Percentiles rank a stretch among this genome's conserved stretches.
phyloP scores from a whole-genome alignment of 2,113 vertebrate genomes.

The Amazona vittata region DNA sequence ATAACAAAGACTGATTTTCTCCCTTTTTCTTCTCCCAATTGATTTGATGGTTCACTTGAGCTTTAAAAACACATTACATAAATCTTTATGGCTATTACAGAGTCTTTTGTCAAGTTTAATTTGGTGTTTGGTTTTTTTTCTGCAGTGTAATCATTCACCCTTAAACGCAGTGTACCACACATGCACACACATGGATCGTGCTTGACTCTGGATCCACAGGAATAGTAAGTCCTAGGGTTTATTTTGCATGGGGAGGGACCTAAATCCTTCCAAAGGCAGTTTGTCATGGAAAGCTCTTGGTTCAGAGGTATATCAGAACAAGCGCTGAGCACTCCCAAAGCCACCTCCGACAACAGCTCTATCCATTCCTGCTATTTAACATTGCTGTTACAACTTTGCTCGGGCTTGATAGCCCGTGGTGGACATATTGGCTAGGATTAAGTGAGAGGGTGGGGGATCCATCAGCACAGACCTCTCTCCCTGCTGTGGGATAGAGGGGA shows the following conservation, averaged over 20 bases:
- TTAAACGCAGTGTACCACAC: neutral
- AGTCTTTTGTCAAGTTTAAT: conserved; percentile 61
- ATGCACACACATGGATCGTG: neutral
- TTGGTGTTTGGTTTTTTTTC: neutral
- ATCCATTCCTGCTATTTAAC: neutral
- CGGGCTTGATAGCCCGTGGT: neutral
- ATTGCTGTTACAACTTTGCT: neutral
- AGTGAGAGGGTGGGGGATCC: neutral
- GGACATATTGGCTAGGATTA: neutral
- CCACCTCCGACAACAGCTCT: neutral
- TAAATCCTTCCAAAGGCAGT: neutral
- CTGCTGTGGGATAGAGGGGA: neutral
- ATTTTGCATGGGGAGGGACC: neutral
- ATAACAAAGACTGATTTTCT: conserved; percentile 65
- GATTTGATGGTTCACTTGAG: conserved; percentile 62
- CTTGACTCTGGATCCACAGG: neutral
- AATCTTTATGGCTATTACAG: conserved; percentile 60
- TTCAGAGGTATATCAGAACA: neutral
- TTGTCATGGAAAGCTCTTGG: neutral
- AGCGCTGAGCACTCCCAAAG: rapidly evolving
- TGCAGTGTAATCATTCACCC: neutral
- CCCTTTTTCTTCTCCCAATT: conserved; percentile 8
- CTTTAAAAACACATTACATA: conserved; percentile 67
- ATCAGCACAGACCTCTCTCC: neutral
- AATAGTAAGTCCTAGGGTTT: neutral